Evolutionary conservation across 64 coral and sea anemone species (phyloP), one percentile per base, ranked within the genome.

Genomic region (Porites lutea): DNA sequence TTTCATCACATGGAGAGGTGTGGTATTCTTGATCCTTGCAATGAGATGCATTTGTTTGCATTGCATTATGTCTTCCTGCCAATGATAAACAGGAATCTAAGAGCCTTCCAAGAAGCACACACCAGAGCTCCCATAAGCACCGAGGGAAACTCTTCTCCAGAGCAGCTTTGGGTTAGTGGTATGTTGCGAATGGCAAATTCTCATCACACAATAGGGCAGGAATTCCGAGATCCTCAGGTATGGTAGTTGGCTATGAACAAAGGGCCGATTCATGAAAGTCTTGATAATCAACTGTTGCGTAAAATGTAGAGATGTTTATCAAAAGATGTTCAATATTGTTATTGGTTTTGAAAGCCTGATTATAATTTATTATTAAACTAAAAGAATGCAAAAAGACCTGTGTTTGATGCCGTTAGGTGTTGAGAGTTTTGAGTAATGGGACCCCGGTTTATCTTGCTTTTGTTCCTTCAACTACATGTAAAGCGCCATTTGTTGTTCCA

Each of bases 11-110:
- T 88, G 71, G 71, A 74, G 57, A 60, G 59, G 48, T 54, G 52
- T 75, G 86, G 71, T 60, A 59, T 75, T 22, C 82, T 92, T 86
- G 90, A 91, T 45, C 48, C 57, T 49, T 57, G 45, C 37, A 72
- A 52, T 71, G 48, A 71, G 21, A 23, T 79, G 12, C 48, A 82
- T 50, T 27, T 90, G 76, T 82, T 90, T 82, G 77, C 52, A n/a
- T 69, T 79, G 4, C 89, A 90, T 61, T 72, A 90, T 27, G 52
- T 90, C 8, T 91, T 60, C 45, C 44, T 83, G 13, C 90, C 82
- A 78, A 86, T 81, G 22, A 86, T 86, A 82, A 86, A 92, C 71
- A 77, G 81, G 22, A 72, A 70, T 65, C 67, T 92, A 6, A 58
- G 47, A n/a, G 19, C 13, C 14, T 92, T 92, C 14, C 48, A 52